phyloP scores from a whole-genome alignment of 2,797 vertebrate genomes.

The Synaphobranchus kaupii region DNA sequence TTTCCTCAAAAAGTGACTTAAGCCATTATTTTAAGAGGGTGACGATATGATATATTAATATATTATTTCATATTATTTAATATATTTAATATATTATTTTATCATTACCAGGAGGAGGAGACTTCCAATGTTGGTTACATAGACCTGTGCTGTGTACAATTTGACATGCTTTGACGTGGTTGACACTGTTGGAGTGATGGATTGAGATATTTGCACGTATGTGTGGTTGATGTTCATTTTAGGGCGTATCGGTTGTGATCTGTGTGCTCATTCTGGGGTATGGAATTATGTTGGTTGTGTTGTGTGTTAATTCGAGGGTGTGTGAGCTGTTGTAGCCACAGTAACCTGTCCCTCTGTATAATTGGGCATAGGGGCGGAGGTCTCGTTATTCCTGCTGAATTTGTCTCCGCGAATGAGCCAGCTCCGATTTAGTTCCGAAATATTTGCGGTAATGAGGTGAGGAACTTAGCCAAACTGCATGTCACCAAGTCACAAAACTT shows the following conservation, averaged over 20 bases:
- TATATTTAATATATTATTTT: too few species aligned
- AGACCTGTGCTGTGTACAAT: too few species aligned
- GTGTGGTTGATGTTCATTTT: background rate
- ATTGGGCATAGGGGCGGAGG: background rate
- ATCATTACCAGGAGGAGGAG: too few species aligned
- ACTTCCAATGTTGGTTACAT: too few species aligned
- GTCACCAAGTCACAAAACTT: conserved; percentile 10
- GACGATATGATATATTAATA: too few species aligned
- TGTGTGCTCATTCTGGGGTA: background rate
- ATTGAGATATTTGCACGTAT: background rate
- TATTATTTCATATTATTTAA: too few species aligned
- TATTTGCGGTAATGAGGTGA: conserved; percentile 13
- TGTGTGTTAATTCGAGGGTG: background rate
- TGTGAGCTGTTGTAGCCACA: background rate
- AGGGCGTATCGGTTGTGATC: too few species aligned
- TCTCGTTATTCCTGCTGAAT: conserved; percentile 4
- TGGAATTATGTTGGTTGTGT: background rate
- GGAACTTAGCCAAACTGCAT: conserved; percentile 12
- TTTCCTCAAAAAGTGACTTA: too few species aligned
- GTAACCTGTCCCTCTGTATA: background rate
- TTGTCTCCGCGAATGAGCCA: background rate
- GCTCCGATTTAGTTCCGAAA: background rate
- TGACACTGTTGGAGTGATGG: too few species aligned
- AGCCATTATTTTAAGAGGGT: too few species aligned
- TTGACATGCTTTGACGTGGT: too few species aligned